Conservation (phyloP, 2,888 invertebrate species). For the Pandemis heparana region DNA sequence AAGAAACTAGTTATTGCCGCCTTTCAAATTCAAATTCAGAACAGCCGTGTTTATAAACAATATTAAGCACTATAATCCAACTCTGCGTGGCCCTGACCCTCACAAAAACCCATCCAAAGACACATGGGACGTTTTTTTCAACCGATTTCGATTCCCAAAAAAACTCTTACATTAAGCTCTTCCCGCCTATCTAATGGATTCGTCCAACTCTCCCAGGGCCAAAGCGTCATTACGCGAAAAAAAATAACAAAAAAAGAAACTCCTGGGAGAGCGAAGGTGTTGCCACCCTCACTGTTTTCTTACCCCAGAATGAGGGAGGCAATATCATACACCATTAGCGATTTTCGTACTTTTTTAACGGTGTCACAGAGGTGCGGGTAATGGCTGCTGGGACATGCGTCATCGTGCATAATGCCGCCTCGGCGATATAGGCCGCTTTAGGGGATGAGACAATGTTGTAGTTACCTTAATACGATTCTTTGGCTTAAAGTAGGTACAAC, state of each 20-base stretch:
- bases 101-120: conserved; percentile 65
- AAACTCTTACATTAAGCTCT: conserved; percentile 80
- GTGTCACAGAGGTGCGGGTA: conserved; percentile 71
- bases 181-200: conserved; percentile 85
- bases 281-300: conserved; percentile 78
- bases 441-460: conserved; percentile 11
- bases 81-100: conserved; percentile 47
- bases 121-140: conserved; percentile 73
- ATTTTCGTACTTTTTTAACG: conserved; percentile 85
- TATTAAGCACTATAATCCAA: conserved; percentile 10
- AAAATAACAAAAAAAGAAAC: conserved; percentile 70
- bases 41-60: conserved; percentile 33
- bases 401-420: conserved; percentile 29
- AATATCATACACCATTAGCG: conserved; percentile 87
- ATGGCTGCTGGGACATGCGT: conserved; percentile 40
- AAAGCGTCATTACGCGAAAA: conserved; percentile 81
- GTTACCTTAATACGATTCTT: conserved; percentile 13
- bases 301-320: conserved; percentile 83
- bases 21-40: neutral
- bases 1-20: neutral
- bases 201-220: conserved; percentile 83
- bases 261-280: conserved; percentile 83
- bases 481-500: neutral
- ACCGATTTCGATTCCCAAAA: conserved; percentile 70
- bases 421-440: neutral